A percentile compares a stretch with the other conserved stretches of the same genome.
These are phyloP conservation scores for Pongo pygmaeus DNA, from an alignment of 2,113 vertebrate species.

Conservation along the genomic window DNA sequence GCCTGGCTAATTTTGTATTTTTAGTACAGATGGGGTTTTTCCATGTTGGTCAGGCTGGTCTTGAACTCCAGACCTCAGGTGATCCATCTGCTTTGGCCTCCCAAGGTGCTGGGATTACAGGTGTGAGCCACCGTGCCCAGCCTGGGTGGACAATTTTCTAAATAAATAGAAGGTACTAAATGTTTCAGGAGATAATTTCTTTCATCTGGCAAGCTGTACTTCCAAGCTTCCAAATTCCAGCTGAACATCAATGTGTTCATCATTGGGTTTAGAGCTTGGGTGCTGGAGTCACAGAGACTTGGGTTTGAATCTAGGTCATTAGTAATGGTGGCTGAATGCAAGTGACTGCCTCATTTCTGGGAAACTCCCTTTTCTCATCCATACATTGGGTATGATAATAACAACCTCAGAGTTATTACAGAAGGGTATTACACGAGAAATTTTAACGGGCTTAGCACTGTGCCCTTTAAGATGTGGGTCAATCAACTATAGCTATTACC, in stretches of 20 bases:
- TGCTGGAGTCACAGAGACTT: background rate
- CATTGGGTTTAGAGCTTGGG: background rate
- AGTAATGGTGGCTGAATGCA: background rate
- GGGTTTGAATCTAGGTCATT: background rate
- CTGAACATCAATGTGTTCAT: background rate
- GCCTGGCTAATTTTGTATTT: too few species aligned
- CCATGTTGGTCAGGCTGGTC: too few species aligned
- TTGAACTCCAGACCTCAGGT: too few species aligned
- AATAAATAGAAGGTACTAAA: background rate
- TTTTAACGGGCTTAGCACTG: background rate
- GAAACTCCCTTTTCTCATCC: background rate
- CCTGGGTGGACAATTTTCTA: too few species aligned
- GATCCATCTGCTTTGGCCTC: too few species aligned
- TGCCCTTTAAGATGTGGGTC: background rate
- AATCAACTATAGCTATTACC: background rate
- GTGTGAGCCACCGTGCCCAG: too few species aligned
- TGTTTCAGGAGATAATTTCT: slow-evolving; percentile 3
- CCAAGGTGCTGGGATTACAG: too few species aligned
- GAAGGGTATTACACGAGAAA: background rate
- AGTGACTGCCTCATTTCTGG: background rate
- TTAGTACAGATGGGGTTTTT: too few species aligned
- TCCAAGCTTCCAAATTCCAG: background rate
- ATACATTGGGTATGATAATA: background rate
- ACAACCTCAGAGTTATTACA: background rate
- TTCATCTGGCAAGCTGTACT: background rate